Base-by-base conservation (phyloP, 2,797 vertebrate genomes). In the Etheostoma perlongum region DNA sequence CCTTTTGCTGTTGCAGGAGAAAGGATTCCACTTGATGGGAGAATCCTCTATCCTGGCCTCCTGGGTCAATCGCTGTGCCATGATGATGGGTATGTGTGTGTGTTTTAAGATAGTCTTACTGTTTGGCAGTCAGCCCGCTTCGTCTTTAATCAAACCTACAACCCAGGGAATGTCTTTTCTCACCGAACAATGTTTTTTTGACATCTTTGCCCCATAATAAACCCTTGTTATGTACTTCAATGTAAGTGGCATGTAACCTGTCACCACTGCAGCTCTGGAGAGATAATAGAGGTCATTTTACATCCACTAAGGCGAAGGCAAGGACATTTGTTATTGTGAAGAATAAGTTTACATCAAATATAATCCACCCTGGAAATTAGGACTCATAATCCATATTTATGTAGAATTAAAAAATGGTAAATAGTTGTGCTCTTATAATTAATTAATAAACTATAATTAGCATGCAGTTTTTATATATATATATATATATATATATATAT, bases 1-100 rank as follows among this genome's bases (percentile, higher is more conserved):
- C 6, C 18, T 69, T 63, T 23, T 69, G 47, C 55, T 77, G 57
- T 93, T 91, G 74, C 94, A 96, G 95, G 93, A 96, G 90, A 94
- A 95, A 96, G 96, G 94, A 95, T 93, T 89, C 93, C 90, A 96
- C 94, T 95, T 96, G 86, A 96, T 96, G 95, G 96, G 94, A 95
- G 94, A 96, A 82, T 91, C 90, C 90, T 94, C 93, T 86, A 93
- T 96, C 94, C 95, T 95, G 90, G 96, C 93, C 96, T 95, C 92
- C 87, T 91, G 95, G 95, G 93, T 97, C 92, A 93, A 92, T 90
- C 88, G 87, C 87, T 88, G 96, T 92, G 80, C 92, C 96, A 93
- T 90, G 88, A 94, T 94, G 92, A 99, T 99, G 98, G 97, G 98
- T 99, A 92, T 75, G 97, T 95, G 48, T 63, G 62, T 25, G 40